Evolutionary conservation across 2,888 invertebrate genomes (phyloP), one percentile per base, ranked within the genome.

Genomic region (Anthrax anthrax): DNA sequence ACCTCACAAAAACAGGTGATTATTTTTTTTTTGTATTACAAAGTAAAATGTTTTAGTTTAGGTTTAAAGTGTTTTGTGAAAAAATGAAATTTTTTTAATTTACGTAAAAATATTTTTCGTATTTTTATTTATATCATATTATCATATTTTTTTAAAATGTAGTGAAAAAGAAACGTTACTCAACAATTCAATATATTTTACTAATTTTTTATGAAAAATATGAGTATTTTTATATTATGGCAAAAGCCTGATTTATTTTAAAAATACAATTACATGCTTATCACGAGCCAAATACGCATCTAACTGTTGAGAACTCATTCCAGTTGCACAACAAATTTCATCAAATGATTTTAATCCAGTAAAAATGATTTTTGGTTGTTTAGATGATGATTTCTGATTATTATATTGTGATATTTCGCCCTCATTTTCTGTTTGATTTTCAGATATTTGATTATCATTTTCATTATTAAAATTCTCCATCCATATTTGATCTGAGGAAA

Each of bases 321-420:
- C 82, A 19, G 80, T 80, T 51, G 78, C 76, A 60, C 87, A 85
- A 64, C 90, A 90, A 55, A 91, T 81, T 66, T 90, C 87, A 71
- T 91, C 90, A 49, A 83, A 74, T 53, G 81, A 84, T 3, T 69
- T 70, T 2, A 70, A 58, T 0, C 73, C 74, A 59, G 64, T 72
- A 67, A 73, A 72, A 23, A 45, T 9, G 39, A 18, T 13, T 5
- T 37, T 10, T 34, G 39, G 4, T 27, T 13, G 4, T 16, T 37
- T 10, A 36, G 23, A 10, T 37, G 27, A 40, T n/a, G 13, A 32
- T 32, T 9, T 32, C 12, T 32, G 9, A 32, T 32, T 32, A 6
- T 23, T 23, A 23, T 23, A 23, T 2, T 3, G 13, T 32, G 13
- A 12, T 12, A 4, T 12, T 32, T 32, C 29, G 9, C 9, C 9